Conservation (phyloP, 2,113 vertebrate genomes). For the Passerina amoena region DNA sequence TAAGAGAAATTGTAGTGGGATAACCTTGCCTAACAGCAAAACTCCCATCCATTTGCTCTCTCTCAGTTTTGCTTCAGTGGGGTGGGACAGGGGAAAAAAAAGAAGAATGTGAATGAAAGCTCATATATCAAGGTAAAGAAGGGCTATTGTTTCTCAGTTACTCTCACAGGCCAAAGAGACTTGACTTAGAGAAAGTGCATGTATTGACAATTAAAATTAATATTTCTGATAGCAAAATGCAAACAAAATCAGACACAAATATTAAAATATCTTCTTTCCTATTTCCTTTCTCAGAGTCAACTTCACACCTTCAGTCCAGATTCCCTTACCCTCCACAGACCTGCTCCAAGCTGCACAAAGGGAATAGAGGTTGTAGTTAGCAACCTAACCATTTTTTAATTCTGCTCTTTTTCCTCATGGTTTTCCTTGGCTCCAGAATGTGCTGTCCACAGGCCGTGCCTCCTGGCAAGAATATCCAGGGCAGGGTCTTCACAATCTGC, state of each 20-base stretch:
- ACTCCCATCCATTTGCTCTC: background rate
- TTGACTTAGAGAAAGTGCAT: background rate
- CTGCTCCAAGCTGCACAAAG: background rate
- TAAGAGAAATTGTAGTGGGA: background rate
- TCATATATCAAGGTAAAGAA: background rate
- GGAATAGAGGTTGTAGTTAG: background rate
- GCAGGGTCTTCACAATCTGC: background rate
- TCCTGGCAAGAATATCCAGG: background rate
- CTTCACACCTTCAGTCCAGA: background rate
- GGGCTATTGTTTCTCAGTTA: background rate
- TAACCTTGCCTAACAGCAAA: background rate
- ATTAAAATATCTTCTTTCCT: background rate
- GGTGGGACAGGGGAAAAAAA: background rate
- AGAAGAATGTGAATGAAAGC: background rate
- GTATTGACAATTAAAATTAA: background rate
- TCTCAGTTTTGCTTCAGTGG: accelerated
- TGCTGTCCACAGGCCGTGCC: background rate
- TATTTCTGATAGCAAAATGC: background rate
- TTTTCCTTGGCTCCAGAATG: background rate
- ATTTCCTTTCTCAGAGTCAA: background rate
- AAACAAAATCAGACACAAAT: background rate
- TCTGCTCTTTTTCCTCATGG: background rate
- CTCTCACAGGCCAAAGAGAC: background rate
- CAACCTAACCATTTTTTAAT: accelerated
- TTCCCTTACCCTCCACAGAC: background rate